A percentile compares a stretch with the other conserved stretches of the same genome.
phyloP scores from a whole-genome alignment of 2,113 vertebrate species.

The Dipodomys merriami region DNA sequence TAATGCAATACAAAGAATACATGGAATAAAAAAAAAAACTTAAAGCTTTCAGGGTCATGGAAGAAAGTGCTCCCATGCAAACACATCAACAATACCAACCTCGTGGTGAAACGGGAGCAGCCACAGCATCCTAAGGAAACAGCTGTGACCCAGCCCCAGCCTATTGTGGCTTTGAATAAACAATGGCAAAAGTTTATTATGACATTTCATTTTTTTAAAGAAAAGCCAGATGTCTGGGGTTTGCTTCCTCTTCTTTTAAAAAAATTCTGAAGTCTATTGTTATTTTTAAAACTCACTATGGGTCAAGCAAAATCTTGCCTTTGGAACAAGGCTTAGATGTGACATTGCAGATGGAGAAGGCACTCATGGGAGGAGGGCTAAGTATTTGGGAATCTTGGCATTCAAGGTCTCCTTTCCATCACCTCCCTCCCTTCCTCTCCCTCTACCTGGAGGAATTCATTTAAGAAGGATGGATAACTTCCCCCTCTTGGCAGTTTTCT shows the following conservation, averaged over 20 bases:
- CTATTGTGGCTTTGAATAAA: too few relatives aligned
- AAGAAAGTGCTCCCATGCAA: background rate
- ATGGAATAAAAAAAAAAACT: background rate
- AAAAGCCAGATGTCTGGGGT: background rate
- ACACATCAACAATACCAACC: accelerated
- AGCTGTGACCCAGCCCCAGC: accelerated
- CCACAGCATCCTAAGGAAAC: background rate
- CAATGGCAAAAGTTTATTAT: background rate
- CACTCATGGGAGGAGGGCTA: background rate
- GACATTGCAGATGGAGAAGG: background rate
- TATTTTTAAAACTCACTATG: conserved; percentile 15
- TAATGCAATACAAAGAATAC: background rate
- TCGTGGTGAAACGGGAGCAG: accelerated
- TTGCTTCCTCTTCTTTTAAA: background rate
- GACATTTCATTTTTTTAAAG: background rate
- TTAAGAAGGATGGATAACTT: conserved; percentile 67
- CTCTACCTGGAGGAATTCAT: conserved; percentile 26
- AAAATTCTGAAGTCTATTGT: background rate
- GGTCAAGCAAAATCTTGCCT: background rate
- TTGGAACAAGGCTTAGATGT: conserved; percentile 8
- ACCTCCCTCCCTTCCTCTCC: conserved; percentile 27
- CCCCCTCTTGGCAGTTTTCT: conserved; percentile 12
- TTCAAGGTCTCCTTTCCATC: background rate
- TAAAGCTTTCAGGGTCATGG: background rate
- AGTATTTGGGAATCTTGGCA: conserved; percentile 15